Base-by-base conservation (phyloP, 2,113 vertebrate species). In the Chamaetylas fuelleborni region DNA sequence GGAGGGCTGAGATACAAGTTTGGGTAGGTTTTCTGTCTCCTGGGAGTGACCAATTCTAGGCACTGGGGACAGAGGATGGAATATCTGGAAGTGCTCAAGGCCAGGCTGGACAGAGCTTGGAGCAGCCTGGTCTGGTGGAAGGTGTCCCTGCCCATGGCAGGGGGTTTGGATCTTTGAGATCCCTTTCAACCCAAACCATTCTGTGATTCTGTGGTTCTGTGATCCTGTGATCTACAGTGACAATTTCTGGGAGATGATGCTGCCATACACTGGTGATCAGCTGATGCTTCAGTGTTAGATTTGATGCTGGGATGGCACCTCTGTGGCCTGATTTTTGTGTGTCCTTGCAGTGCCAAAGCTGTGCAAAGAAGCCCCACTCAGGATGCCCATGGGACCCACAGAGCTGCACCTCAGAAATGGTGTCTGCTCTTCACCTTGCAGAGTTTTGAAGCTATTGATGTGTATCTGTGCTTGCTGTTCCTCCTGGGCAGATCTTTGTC, bases 31-130 rank as follows among this genome's bases (percentile, higher is more conserved):
- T 93, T 7, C 26, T 50, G 12, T 4, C 5, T 65, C 85, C 58
- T 29, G 38, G 36, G 57, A 74, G 8, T 0, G 0, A 50, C 34
- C 24, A 29, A 0, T 26, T 73, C 38, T 56, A 74, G 76, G 28
- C 26, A 20, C 2, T 56, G n/a, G 48, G 16, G 56, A 26, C 58
- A 73, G 29, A 19, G 16, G 11, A 57, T 11, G 70, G 40, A 3
- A 0, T 38, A 36, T n/a, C 45, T 76, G 47, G 48, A 42, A 56
- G 31, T 24, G 48, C 19, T 56, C 48, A 26, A 36, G 56, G 40
- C 40, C 71, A 62, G 42, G 31, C 22, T 70, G 79, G 45, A 23
- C 1, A 2, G 70, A 42, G 8, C n/a, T 45, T 60, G 8, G 60
- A 67, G 28, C 10, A 66, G 2, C 4, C 11, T 74, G 85, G 5